Conservation (phyloP, 2,113 vertebrate genomes). For the Sceloporus undulatus region DNA sequence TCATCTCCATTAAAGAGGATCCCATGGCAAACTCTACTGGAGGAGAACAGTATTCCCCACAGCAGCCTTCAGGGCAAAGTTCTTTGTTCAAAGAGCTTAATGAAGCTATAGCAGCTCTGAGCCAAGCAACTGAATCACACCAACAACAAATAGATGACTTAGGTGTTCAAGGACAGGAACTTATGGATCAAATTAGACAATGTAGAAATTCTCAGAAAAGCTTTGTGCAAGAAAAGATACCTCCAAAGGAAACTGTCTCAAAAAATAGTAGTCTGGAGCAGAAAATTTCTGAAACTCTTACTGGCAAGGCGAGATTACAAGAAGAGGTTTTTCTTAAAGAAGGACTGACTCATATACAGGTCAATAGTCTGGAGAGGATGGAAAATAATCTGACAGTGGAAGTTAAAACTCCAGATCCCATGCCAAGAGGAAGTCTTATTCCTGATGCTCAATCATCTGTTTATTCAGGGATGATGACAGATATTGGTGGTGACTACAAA, state of each 20-base stretch:
- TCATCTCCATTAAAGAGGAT: constrained; percentile 59
- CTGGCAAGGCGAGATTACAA: neutral
- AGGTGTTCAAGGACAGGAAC: accelerated
- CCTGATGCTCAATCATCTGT: accelerated
- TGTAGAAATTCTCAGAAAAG: constrained; percentile 34
- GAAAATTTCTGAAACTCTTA: accelerated
- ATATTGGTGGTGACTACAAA: neutral
- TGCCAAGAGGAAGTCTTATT: neutral
- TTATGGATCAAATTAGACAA: neutral
- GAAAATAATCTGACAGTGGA: constrained; percentile 14
- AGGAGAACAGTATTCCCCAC: constrained; percentile 1
- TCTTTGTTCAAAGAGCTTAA: constrained; percentile 73
- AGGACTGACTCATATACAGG: neutral
- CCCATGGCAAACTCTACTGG: constrained; percentile 52
- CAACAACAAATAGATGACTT: accelerated
- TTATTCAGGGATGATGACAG: accelerated
- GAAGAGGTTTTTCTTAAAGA: constrained; percentile 26
- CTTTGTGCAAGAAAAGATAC: neutral
- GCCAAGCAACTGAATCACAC: constrained; percentile 46
- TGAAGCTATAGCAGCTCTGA: constrained; percentile 62
- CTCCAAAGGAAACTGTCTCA: accelerated
- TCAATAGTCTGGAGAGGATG: accelerated
- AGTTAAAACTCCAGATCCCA: constrained; percentile 4
- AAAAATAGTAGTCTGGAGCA: neutral
- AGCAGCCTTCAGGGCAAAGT: constrained; percentile 38